Percentiles rank a stretch among this genome's conserved stretches.
phyloP scores from a whole-genome alignment of 2,113 vertebrate species.

The Poeciliopsis turrubarensis region DNA sequence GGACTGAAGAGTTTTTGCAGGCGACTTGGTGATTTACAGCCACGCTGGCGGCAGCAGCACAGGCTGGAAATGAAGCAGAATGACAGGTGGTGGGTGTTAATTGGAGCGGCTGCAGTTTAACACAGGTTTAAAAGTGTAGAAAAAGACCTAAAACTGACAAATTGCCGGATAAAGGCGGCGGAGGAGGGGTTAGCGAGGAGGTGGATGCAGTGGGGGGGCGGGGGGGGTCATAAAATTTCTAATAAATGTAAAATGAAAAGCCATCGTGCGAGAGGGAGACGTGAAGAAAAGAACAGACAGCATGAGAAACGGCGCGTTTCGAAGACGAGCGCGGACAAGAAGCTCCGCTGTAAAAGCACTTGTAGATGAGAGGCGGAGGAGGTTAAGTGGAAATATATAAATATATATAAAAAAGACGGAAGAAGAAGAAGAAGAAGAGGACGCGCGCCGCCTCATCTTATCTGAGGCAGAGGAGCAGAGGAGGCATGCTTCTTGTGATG shows the following conservation, averaged over 20 bases:
- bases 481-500: slow-evolving; percentile 44
- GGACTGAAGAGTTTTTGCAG: slow-evolving; percentile 4
- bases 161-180: not conserved
- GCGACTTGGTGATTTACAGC: slow-evolving; percentile 36
- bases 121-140: slow-evolving; percentile 48
- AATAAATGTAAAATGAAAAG: slow-evolving; percentile 41
- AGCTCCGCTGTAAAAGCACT: slow-evolving; percentile 30
- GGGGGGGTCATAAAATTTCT: slow-evolving; percentile 4
- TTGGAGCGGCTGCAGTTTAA: slow-evolving; percentile 50
- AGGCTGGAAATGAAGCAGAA: slow-evolving; percentile 46
- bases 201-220: not conserved
- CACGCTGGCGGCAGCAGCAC: slow-evolving; percentile 36
- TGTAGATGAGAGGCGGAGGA: not conserved
- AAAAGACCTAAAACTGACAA: slow-evolving; percentile 46
- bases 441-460: slow-evolving; percentile 49
- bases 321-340: slow-evolving; percentile 22
- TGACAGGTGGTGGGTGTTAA: slow-evolving; percentile 59
- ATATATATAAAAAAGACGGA: not conserved
- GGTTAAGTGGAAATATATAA: slow-evolving; percentile 8
- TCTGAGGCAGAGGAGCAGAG: slow-evolving; percentile 54
- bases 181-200: too few relatives aligned
- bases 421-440: slow-evolving; percentile 20
- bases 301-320: slow-evolving; percentile 28
- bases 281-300: slow-evolving; percentile 3
- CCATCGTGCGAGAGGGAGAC: slow-evolving; percentile 12